phyloP scores from a whole-genome alignment of 2,888 invertebrate genomes.

The Megaustenia siamemsis region DNA sequence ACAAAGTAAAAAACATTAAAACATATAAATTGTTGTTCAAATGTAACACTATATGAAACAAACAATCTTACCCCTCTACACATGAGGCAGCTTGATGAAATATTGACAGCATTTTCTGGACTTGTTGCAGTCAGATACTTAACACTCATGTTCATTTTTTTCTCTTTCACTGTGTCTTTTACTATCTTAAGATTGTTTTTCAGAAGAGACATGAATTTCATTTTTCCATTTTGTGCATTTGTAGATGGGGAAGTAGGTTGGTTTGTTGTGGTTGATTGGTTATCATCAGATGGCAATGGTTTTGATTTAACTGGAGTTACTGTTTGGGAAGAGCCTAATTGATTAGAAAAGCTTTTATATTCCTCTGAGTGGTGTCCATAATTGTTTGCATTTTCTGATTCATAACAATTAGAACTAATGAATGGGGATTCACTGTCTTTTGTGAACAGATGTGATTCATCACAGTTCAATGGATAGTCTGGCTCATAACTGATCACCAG shows the following conservation, averaged over 20 bases:
- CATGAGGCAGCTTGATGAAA: slow-evolving; percentile 54
- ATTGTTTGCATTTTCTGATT: background rate
- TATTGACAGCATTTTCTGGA: background rate
- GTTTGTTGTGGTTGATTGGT: background rate
- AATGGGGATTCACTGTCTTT: background rate
- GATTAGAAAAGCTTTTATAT: background rate
- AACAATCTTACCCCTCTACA: slow-evolving; percentile 64
- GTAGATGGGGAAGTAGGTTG: slow-evolving; percentile 9
- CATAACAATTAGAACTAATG: background rate
- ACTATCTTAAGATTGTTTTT: slow-evolving; percentile 42
- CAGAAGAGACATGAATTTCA: slow-evolving; percentile 38
- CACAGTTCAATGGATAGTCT: background rate
- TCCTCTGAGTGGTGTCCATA: background rate
- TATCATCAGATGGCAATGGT: background rate
- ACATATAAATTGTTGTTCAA: too few species aligned
- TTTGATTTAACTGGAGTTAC: background rate
- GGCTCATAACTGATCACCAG: background rate
- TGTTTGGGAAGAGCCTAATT: background rate
- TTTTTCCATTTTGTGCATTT: slow-evolving; percentile 4
- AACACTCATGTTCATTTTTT: background rate
- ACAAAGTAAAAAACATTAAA: too few species aligned
- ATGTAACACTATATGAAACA: too few species aligned
- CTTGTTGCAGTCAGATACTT: background rate
- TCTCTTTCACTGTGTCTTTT: slow-evolving; percentile 44
- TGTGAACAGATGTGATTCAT: background rate